These are phyloP conservation scores for Conus canariensis DNA, from an alignment of 2,888 invertebrate species.

Conservation along the genomic window DNA sequence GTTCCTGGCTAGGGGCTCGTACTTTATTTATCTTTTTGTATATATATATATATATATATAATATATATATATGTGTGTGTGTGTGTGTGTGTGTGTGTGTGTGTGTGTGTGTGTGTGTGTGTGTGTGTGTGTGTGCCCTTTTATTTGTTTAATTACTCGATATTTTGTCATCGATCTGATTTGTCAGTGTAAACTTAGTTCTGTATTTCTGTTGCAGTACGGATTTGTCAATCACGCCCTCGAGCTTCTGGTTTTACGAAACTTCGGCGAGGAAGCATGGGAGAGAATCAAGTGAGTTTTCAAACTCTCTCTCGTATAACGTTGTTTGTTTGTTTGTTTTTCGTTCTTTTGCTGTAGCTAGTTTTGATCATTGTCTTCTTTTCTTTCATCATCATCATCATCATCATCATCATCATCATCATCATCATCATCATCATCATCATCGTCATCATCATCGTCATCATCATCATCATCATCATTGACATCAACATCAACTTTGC, in stretches of 20 bases:
- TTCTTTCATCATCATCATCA: not conserved
- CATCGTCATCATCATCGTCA: not conserved
- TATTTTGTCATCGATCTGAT: not conserved
- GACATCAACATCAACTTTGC: not conserved
- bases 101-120: not conserved
- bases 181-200: not conserved
- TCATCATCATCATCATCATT: not conserved
- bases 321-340: not conserved
- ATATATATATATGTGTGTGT: not conserved
- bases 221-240: constrained; percentile 98
- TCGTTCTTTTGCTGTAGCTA: not conserved
- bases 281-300: constrained; percentile 93
- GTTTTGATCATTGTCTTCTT: too few relatives aligned
- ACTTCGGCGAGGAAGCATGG: constrained; percentile 95
- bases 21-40: not conserved
- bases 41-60: not conserved
- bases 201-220: constrained; percentile 84
- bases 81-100: not conserved
- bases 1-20: too few relatives aligned
- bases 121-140: not conserved
- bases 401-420: not conserved
- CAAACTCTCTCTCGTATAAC: not conserved
- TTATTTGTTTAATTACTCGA: not conserved
- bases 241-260: constrained; percentile 92
- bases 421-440: not conserved